A percentile compares a stretch with the other conserved stretches of the same genome.
phyloP scores from a whole-genome alignment of 2,113 vertebrate species.

The Calyptomena viridis region DNA sequence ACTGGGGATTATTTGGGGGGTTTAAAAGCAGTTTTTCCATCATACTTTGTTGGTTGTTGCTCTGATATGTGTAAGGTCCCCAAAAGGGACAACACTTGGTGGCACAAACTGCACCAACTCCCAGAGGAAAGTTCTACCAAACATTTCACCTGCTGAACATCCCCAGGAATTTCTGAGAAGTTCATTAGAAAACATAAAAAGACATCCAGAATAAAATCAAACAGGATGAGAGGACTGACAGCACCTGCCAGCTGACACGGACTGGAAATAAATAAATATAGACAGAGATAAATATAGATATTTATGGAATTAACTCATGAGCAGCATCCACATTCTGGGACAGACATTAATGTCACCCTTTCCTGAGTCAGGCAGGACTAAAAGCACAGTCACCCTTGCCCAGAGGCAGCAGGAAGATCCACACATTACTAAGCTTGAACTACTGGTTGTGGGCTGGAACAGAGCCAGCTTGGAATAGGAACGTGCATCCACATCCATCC shows the following conservation, averaged over 20 bases:
- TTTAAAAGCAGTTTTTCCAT: not conserved
- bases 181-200: not conserved
- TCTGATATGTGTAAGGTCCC: not conserved
- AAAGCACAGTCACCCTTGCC: not conserved
- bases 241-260: not conserved
- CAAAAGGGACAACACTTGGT: not conserved
- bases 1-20: not conserved
- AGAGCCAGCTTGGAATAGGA: not conserved
- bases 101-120: no score
- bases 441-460: not conserved
- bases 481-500: not conserved
- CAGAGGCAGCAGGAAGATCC: not conserved
- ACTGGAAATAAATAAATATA: not conserved
- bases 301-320: not conserved
- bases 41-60: not conserved
- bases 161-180: not conserved
- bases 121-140: not conserved
- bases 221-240: not conserved
- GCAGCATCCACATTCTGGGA: not conserved
- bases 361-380: not conserved
- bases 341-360: not conserved
- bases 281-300: not conserved
- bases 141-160: not conserved
- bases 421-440: not conserved
- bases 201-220: not conserved